These are phyloP conservation scores for Phocoena phocoena DNA, from an alignment of 2,113 vertebrate genomes.

Conservation along the genomic window DNA sequence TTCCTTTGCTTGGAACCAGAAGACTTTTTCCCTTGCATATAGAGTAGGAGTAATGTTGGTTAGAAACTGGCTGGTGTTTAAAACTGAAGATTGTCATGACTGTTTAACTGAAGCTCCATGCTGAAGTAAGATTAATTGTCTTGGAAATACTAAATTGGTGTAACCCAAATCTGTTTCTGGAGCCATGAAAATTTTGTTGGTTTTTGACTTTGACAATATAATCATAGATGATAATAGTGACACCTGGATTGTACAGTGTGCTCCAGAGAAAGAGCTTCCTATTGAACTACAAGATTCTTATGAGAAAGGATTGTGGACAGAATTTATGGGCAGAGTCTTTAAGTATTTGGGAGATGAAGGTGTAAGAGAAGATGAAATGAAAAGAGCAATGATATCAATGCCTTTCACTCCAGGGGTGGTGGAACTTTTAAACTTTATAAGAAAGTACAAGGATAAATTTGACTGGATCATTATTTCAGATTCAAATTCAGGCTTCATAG, in stretches of 20 bases:
- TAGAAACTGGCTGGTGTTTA: neutral
- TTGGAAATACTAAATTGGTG: conserved; percentile 50
- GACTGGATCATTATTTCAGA: conserved; percentile 98
- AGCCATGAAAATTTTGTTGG: conserved; percentile 94
- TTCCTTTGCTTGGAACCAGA: conserved; percentile 53
- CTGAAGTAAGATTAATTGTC: conserved; percentile 18
- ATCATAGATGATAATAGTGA: conserved; percentile 97
- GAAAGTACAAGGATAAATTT: conserved; percentile 87
- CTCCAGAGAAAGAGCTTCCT: conserved; percentile 91
- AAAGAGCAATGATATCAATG: conserved; percentile 89
- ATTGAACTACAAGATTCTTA: conserved; percentile 88
- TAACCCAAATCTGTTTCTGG: conserved; percentile 60
- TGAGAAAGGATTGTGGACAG: conserved; percentile 93
- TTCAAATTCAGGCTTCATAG: conserved; percentile 95
- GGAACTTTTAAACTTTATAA: conserved; percentile 92
- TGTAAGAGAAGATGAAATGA: conserved; percentile 88
- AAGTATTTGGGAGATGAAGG: conserved; percentile 91
- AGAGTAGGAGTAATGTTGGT: neutral
- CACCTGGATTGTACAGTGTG: conserved; percentile 95
- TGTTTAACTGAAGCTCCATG: neutral
- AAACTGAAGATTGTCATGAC: neutral
- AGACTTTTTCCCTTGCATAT: neutral
- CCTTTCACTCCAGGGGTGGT: conserved; percentile 94
- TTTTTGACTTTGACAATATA: conserved; percentile 99
- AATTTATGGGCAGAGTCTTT: conserved; percentile 96